phyloP scores from a whole-genome alignment of 2,797 vertebrate genomes.

The Pipistrellus kuhlii region DNA sequence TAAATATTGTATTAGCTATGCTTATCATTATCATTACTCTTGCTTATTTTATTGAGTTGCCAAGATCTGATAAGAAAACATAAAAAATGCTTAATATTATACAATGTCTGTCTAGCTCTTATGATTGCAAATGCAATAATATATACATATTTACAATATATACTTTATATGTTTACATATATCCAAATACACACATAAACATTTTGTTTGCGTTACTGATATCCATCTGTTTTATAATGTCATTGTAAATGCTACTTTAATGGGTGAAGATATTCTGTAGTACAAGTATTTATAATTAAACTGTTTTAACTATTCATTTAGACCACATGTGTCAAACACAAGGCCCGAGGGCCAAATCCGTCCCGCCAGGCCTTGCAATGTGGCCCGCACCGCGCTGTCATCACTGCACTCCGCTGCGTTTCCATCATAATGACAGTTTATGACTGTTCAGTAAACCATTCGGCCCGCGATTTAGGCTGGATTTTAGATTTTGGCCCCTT shows the following conservation, averaged over 20 bases:
- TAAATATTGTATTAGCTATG: constrained; percentile 38
- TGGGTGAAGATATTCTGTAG: background rate
- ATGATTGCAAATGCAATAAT: constrained; percentile 32
- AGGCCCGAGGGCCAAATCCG: too few relatives aligned
- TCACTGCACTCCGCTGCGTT: too few relatives aligned
- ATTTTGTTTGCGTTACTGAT: constrained; percentile 34
- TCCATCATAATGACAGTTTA: too few relatives aligned
- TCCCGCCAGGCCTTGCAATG: too few relatives aligned
- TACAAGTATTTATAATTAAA: constrained; percentile 17
- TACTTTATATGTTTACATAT: background rate
- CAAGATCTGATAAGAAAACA: constrained; percentile 23
- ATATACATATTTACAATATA: background rate
- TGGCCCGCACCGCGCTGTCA: too few relatives aligned
- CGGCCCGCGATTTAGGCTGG: too few relatives aligned
- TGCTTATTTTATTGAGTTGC: constrained; percentile 43
- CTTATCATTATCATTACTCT: background rate
- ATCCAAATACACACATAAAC: background rate
- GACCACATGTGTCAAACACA: too few relatives aligned
- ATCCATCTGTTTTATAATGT: constrained; percentile 8
- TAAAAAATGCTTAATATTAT: constrained; percentile 7
- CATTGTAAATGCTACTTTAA: constrained; percentile 50
- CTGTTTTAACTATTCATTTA: background rate
- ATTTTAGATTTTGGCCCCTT: too few relatives aligned
- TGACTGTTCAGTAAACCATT: too few relatives aligned
- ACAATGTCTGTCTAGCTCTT: background rate